phyloP scores from a whole-genome alignment of 2,888 invertebrate species.

The Drosophila anceps region DNA sequence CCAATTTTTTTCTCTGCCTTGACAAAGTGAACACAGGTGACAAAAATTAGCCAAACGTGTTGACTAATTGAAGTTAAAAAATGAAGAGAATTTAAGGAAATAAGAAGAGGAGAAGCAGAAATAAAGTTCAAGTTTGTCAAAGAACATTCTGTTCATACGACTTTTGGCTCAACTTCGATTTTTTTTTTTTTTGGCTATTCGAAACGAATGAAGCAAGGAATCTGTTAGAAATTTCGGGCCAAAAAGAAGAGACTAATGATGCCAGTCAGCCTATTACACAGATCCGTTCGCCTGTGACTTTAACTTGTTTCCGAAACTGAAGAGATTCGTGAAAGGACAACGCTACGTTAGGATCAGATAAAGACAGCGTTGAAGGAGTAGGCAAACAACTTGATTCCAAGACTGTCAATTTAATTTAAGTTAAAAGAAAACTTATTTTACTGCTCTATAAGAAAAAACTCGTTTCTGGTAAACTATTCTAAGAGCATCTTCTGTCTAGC shows the following conservation, averaged over 20 bases:
- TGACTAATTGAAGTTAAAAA: constrained; percentile 2
- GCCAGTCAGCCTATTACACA: too few species aligned
- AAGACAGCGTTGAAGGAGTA: too few species aligned
- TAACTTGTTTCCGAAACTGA: too few species aligned
- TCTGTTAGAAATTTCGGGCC: neutral
- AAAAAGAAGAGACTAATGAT: neutral
- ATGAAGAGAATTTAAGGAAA: neutral
- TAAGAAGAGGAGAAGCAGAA: neutral
- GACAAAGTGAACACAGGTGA: constrained; percentile 25
- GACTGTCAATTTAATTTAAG: too few species aligned
- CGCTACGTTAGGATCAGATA: too few species aligned
- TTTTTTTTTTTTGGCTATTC: neutral
- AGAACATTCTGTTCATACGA: neutral
- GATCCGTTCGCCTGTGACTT: too few species aligned
- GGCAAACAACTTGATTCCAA: too few species aligned
- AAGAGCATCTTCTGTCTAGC: too few species aligned
- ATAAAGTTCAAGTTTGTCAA: neutral
- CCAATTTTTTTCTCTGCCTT: neutral
- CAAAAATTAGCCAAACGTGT: constrained; percentile 7
- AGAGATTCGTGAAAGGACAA: too few species aligned
- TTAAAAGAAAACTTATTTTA: too few species aligned
- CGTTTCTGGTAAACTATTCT: too few species aligned
- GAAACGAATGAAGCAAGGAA: neutral
- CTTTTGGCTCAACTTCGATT: neutral
- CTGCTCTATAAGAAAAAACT: too few species aligned